Evolutionary conservation across 2,797 vertebrate genomes (phyloP).

Genomic region (Poeciliopsis gracilis): DNA sequence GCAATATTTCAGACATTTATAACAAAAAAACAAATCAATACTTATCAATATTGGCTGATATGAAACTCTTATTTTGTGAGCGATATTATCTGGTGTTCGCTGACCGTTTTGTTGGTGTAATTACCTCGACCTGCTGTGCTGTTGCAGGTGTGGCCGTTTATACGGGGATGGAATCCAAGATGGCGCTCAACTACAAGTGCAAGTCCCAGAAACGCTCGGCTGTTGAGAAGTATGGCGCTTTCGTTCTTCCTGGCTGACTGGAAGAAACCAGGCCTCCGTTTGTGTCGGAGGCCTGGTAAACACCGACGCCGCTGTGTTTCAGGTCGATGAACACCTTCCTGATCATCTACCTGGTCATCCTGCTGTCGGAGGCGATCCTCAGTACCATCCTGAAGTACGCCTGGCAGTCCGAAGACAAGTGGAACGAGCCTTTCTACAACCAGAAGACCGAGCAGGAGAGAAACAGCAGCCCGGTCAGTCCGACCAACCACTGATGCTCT

Average conservation of each 20-base stretch:
- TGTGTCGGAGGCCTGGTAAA: background rate
- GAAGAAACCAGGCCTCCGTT: too few species aligned
- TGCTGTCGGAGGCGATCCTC: constrained; percentile 93
- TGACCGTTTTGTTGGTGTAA: background rate
- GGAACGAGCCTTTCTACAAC: constrained; percentile 97
- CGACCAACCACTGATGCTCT: background rate
- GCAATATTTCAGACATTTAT: too few species aligned
- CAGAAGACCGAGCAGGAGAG: constrained; percentile 92
- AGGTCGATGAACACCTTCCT: constrained; percentile 99
- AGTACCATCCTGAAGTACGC: constrained; percentile 97
- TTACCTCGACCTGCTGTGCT: constrained; percentile 21
- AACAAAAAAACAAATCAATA: too few species aligned
- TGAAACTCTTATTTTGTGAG: too few species aligned
- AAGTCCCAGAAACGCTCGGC: constrained; percentile 99
- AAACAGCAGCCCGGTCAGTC: constrained; percentile 94
- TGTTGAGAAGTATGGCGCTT: constrained; percentile 91
- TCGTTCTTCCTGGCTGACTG: background rate
- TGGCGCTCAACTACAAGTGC: constrained; percentile 99
- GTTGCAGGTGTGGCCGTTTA: constrained; percentile 94
- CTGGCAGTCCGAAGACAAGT: constrained; percentile 93
- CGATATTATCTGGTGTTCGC: too few species aligned
- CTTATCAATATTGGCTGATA: too few species aligned
- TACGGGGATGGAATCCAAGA: constrained; percentile 99
- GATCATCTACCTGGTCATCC: constrained; percentile 94
- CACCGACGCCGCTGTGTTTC: background rate